Evolutionary conservation across 2,797 vertebrate species (phyloP).

Genomic region (Pseudochirops corinnae): DNA sequence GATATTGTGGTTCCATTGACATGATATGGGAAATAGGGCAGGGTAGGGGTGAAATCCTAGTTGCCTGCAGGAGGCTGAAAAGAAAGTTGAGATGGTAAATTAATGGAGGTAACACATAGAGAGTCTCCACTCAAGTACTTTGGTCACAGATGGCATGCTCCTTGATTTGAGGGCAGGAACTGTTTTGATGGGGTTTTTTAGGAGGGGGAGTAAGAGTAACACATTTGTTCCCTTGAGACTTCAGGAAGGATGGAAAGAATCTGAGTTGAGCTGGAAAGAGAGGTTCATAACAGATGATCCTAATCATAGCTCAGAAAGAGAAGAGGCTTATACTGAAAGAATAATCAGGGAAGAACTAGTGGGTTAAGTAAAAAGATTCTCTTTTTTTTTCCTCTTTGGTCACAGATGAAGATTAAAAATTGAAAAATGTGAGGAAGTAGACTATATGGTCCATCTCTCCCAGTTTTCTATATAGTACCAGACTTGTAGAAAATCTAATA

Average conservation of each 20-base stretch:
- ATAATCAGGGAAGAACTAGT: neutral
- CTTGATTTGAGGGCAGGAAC: neutral
- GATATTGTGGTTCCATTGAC: neutral
- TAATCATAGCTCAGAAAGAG: neutral
- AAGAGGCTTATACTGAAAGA: neutral
- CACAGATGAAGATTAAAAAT: neutral
- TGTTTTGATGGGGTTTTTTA: neutral
- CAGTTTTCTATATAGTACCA: neutral
- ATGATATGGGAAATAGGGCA: neutral
- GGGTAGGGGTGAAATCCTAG: neutral
- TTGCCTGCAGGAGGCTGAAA: neutral
- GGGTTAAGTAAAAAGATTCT: neutral
- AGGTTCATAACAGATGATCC: neutral
- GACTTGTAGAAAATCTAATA: neutral
- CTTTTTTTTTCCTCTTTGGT: neutral
- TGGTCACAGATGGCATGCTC: neutral
- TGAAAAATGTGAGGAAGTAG: neutral
- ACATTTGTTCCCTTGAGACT: neutral
- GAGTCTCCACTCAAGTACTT: neutral
- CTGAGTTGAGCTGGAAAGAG: neutral
- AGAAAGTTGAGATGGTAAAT: neutral
- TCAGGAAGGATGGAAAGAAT: neutral
- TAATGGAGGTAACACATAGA: neutral
- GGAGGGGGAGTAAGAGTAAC: neutral
- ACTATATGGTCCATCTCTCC: neutral